These are phyloP conservation scores for Peromyscus californicus DNA, from an alignment of 2,113 vertebrate genomes.

Conservation along the genomic window DNA sequence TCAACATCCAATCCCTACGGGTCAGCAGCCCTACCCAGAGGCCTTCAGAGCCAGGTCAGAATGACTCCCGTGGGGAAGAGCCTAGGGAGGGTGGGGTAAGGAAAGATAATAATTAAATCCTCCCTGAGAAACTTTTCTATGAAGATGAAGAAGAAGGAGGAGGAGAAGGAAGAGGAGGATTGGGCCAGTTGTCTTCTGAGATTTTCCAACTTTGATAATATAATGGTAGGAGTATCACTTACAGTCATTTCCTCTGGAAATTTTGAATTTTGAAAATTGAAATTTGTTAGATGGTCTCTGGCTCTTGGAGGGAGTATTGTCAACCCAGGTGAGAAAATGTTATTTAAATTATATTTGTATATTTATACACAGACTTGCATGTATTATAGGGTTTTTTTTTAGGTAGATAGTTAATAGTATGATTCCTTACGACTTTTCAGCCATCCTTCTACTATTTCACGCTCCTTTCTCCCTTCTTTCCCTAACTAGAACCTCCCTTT, in stretches of 20 bases:
- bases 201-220: not conserved
- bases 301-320: not conserved
- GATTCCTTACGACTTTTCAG: not conserved
- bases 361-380: not conserved
- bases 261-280: no score
- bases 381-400: not conserved
- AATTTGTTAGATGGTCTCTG: not conserved
- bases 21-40: not conserved
- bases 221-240: not conserved
- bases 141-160: not conserved
- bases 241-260: not conserved
- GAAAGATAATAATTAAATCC: not conserved
- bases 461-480: not conserved
- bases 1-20: constrained; percentile 78
- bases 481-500: not conserved
- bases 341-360: not conserved
- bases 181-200: not conserved
- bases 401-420: not conserved
- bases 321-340: not conserved
- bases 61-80: not conserved
- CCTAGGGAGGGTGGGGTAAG: not conserved
- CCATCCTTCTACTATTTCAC: not conserved
- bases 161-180: not conserved
- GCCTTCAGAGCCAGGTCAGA: not conserved
- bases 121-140: not conserved